Conservation (phyloP, 2,797 vertebrate species). For the Hydrocynus forskahlii region DNA sequence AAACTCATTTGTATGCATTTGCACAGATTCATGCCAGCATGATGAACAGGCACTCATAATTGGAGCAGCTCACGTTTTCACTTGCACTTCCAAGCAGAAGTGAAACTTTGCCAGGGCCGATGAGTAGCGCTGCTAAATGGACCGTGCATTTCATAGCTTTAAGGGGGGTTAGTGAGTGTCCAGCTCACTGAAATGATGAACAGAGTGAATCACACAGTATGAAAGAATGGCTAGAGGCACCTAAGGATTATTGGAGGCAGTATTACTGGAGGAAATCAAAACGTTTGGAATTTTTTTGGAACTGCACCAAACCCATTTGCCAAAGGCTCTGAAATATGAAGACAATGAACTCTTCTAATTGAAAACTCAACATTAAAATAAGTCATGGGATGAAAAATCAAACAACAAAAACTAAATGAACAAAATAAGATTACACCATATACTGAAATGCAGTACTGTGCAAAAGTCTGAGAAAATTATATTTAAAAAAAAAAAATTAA, state of each 20-base stretch:
- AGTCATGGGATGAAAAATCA: no score
- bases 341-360: no score
- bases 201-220: conserved; percentile 15
- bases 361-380: no score
- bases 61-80: conserved; percentile 3
- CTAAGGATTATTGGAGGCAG: conserved; percentile 55
- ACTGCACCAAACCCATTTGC: no score
- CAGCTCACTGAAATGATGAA: background rate
- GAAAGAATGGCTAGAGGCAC: conserved; percentile 40
- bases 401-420: no score
- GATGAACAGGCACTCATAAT: background rate
- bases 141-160: background rate
- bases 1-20: background rate
- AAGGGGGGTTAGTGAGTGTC: background rate
- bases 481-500: no score
- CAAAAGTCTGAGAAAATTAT: no score
- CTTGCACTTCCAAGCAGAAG: background rate
- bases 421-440: no score
- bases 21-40: background rate
- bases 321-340: no score
- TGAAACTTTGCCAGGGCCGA: background rate
- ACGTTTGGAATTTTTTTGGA: no score
- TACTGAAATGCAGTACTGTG: no score
- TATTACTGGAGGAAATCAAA: no score
- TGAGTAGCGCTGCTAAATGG: background rate